These are phyloP conservation scores for Mythimna pallens DNA, from an alignment of 2,888 invertebrate genomes.

Conservation along the genomic window DNA sequence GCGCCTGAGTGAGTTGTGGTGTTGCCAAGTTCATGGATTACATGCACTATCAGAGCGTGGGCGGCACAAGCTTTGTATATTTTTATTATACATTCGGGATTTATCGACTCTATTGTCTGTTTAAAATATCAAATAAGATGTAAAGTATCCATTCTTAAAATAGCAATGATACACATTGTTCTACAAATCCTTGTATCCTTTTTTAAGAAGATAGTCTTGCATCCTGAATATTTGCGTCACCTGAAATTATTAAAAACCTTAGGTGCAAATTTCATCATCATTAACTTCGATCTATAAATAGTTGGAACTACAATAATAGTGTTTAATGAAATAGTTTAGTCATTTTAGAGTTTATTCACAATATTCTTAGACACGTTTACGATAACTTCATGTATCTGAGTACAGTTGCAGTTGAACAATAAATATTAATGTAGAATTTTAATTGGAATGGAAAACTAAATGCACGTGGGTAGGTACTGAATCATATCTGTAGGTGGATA, in stretches of 20 bases:
- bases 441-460: conserved; percentile 26
- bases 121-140: neutral
- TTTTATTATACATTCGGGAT: conserved; percentile 37
- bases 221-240: neutral
- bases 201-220: neutral
- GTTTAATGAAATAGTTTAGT: too few relatives aligned
- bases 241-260: neutral
- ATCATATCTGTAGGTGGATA: conserved; percentile 33
- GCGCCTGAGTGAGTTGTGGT: conserved; percentile 62
- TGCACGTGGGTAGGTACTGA: conserved; percentile 18
- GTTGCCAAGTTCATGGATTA: conserved; percentile 55
- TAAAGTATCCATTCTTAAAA: neutral
- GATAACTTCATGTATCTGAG: neutral
- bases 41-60: conserved; percentile 52
- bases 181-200: neutral
- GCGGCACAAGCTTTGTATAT: conserved; percentile 42
- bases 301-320: too few relatives aligned
- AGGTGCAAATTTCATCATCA: too few relatives aligned
- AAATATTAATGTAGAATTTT: neutral
- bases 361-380: too few relatives aligned
- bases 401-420: neutral
- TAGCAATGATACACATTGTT: neutral
- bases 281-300: too few relatives aligned
- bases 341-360: too few relatives aligned
- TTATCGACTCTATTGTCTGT: conserved; percentile 9